Base-by-base conservation (phyloP, 2,113 vertebrate genomes). In the Coracopsis vasa region DNA sequence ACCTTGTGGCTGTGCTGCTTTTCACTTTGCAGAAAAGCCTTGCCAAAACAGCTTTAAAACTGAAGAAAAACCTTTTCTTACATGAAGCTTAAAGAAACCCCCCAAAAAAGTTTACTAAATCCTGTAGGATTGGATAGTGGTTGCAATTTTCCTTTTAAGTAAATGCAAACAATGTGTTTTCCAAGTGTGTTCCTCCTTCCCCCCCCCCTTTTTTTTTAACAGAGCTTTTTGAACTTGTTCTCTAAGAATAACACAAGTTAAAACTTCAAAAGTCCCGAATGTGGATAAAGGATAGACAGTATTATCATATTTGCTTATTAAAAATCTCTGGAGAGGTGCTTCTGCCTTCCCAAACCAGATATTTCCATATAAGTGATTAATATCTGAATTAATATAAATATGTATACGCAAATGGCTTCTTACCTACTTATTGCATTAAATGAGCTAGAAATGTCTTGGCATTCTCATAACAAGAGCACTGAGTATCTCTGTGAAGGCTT, bases 361-460 rank as follows among this genome's bases (percentile, higher is more conserved):
- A 95, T 94, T 97, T 92, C 82, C 89, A 97, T 87, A 65, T n/a
- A 79, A 64, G 69, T 81, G 96, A 96, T 96, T 91, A 95, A 89
- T 92, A 96, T 92, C 93, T 91, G 89, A 67, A 71, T 91, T 50
- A 84, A 89, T 84, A 89, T 86, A 74, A 91, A 67, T 81, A 60
- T 27, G 41, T 44, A 72, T 62, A 87, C 0, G 10, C 15, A 79
- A 90, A 85, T 85, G 16, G 10, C 39, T 95, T 87, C 71, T 92
- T 90, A 80, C 66, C 80, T 95, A 79, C 39, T 80, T 91, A 19
- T 7, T 19, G 44, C 75, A 65, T 72, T 69, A 91, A 94, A 90
- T 51, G 65, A 90, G 53, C 7, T 41, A 65, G 84, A 83, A 77
- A 48, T 7, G 19, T 50, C 72, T 87, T 5, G 6, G 39, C 2